Evolutionary conservation across 2,797 vertebrate genomes (phyloP).

Genomic region (Micromesistius poutassou): DNA sequence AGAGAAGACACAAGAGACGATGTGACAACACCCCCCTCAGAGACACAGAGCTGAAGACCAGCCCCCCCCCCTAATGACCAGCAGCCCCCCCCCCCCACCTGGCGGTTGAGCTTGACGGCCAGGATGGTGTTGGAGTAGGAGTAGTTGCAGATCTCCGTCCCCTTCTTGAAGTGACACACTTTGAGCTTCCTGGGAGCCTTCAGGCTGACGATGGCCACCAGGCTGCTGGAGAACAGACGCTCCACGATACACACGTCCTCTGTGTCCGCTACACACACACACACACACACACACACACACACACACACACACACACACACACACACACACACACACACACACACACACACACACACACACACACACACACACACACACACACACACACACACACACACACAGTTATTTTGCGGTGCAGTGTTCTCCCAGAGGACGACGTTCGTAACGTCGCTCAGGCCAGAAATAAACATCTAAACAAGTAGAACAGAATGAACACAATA

Average conservation of each 20-base stretch:
- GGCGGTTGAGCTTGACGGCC: slow-evolving; percentile 95
- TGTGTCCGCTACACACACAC: slow-evolving; percentile 80
- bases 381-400: too few species aligned
- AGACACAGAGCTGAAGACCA: background rate
- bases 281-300: slow-evolving; percentile 15
- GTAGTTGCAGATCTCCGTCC: slow-evolving; percentile 99
- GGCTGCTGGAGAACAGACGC: slow-evolving; percentile 93
- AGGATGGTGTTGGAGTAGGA: slow-evolving; percentile 98
- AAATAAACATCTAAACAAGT: too few species aligned
- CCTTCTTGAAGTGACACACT: slow-evolving; percentile 99
- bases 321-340: background rate
- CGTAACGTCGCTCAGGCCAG: too few species aligned
- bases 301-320: background rate
- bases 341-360: too few species aligned
- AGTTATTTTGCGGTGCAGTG: too few species aligned
- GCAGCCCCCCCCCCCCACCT: slow-evolving; percentile 69
- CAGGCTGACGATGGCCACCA: slow-evolving; percentile 97
- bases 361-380: too few species aligned
- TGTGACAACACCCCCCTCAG: background rate
- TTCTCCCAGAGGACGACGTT: too few species aligned
- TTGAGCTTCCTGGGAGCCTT: slow-evolving; percentile 98
- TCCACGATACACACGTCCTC: slow-evolving; percentile 99
- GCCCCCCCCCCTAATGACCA: too few species aligned
- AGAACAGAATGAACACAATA: too few species aligned
- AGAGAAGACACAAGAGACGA: too few species aligned